phyloP scores from a whole-genome alignment of 2,113 vertebrate genomes.

The Chiloscyllium plagiosum region DNA sequence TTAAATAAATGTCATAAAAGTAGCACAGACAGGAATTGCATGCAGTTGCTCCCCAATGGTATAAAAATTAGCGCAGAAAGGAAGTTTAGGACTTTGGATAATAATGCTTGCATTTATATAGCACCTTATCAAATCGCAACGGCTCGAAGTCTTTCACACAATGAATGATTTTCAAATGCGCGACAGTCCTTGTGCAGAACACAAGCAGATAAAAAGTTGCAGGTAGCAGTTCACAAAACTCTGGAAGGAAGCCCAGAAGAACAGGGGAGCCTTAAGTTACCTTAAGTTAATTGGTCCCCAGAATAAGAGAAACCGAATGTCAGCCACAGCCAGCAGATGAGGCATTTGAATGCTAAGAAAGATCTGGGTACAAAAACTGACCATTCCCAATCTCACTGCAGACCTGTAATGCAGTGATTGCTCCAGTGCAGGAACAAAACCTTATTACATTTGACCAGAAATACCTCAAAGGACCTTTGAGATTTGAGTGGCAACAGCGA shows the following conservation, averaged over 20 bases:
- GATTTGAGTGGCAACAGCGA: background rate
- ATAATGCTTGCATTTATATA: background rate
- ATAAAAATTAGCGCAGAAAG: background rate
- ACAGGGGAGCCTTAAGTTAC: background rate
- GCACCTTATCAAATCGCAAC: background rate
- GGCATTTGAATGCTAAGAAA: background rate
- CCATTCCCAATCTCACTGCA: background rate
- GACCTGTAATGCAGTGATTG: background rate
- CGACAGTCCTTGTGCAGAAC: background rate
- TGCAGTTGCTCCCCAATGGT: background rate
- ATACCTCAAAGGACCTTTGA: background rate
- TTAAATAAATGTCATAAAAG: background rate
- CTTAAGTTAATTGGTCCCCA: background rate
- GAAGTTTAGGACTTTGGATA: background rate
- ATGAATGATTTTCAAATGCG: background rate
- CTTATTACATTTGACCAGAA: background rate
- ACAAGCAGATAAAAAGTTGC: background rate
- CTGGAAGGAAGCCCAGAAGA: background rate
- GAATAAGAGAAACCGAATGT: background rate
- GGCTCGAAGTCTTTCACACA: background rate
- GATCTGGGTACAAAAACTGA: background rate
- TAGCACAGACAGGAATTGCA: background rate
- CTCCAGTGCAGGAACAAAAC: background rate
- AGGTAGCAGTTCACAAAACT: background rate
- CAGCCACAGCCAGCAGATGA: background rate